Conservation (phyloP, 2,797 vertebrate species). For the Orientallactaga sibirica region DNA sequence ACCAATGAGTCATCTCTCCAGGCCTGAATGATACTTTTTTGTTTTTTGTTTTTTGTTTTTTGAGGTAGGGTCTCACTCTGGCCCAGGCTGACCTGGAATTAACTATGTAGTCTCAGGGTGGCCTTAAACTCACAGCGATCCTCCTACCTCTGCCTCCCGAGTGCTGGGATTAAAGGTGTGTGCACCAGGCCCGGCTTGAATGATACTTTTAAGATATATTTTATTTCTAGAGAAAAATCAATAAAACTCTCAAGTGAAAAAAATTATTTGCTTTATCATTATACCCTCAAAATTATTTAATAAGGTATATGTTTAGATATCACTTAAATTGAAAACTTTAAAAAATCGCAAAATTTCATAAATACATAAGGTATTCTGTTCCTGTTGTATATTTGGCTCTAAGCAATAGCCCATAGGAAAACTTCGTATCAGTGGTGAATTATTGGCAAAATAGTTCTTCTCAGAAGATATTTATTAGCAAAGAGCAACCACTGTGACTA, state of each 20-base stretch:
- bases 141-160: no score
- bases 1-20: not conserved
- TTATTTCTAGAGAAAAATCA: slow-evolving; percentile 48
- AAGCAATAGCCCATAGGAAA: slow-evolving; percentile 2
- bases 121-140: no score
- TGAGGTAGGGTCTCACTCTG: no score
- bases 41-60: no score
- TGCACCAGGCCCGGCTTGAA: no score
- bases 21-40: no score
- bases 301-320: not conserved
- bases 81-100: no score
- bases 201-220: not conserved
- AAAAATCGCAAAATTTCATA: slow-evolving; percentile 19
- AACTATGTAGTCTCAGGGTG: no score
- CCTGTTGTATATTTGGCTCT: not conserved
- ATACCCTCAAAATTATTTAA: not conserved
- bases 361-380: not conserved
- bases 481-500: slow-evolving; percentile 41
- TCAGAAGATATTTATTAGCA: slow-evolving; percentile 20
- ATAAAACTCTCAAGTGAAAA: slow-evolving; percentile 41
- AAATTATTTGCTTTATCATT: not conserved
- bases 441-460: slow-evolving; percentile 36
- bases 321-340: not conserved
- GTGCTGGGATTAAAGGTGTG: no score
- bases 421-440: slow-evolving; percentile 16